Evolutionary conservation across 2,797 vertebrate species (phyloP).

Genomic region (Pipistrellus pipistrellus): DNA sequence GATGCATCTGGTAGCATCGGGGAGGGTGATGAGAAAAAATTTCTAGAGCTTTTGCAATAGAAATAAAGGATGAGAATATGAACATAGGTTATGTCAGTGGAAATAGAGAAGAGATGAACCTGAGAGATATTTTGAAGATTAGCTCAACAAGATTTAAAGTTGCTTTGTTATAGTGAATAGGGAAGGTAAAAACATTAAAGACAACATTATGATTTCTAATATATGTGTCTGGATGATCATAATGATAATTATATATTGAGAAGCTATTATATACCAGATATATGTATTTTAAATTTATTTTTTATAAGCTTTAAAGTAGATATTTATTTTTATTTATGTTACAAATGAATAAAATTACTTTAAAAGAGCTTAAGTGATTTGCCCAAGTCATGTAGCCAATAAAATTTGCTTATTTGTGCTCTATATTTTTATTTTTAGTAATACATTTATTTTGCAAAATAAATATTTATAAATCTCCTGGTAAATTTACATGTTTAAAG

Average conservation of each 20-base stretch:
- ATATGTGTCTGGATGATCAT: neutral
- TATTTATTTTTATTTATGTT: neutral
- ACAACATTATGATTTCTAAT: neutral
- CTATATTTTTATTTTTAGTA: neutral
- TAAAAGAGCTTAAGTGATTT: neutral
- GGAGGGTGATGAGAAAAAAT: neutral
- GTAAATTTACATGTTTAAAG: conserved; percentile 22
- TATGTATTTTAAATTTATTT: conserved; percentile 15
- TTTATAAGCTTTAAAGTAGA: neutral
- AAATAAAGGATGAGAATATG: neutral
- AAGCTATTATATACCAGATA: neutral
- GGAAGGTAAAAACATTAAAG: neutral
- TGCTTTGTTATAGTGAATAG: conserved; percentile 16
- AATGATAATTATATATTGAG: neutral
- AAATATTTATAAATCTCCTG: neutral
- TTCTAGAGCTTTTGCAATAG: neutral
- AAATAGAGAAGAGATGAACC: neutral
- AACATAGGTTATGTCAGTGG: neutral
- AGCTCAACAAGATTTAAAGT: neutral
- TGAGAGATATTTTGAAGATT: neutral
- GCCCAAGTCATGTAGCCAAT: neutral
- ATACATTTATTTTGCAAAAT: neutral
- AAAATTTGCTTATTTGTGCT: neutral
- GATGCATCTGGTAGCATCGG: neutral
- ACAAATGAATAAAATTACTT: neutral